Percentiles rank a stretch among this genome's conserved stretches.
Conservation (phyloP, 2,888 invertebrate species). For the Drosophila prolongata region DNA sequence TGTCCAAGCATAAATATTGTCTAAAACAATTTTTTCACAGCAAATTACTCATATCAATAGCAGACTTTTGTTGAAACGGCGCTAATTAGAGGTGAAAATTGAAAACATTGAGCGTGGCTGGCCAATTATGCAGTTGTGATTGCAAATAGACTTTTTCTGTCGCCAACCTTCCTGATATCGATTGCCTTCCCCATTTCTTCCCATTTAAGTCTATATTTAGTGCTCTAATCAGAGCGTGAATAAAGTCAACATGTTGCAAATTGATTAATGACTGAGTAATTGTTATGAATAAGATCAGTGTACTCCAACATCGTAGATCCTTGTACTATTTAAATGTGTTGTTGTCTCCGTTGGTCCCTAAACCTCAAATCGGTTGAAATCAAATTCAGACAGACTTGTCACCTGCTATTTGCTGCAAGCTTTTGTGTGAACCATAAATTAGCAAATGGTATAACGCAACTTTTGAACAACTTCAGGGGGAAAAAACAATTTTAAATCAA, state of each 20-base stretch:
- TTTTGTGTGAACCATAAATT: constrained; percentile 41
- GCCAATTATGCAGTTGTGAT: constrained; percentile 69
- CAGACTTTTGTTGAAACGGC: constrained; percentile 45
- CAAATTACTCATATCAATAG: constrained; percentile 60
- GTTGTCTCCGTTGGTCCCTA: neutral
- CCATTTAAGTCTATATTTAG: constrained; percentile 59
- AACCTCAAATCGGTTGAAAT: constrained; percentile 2
- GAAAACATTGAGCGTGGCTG: constrained; percentile 68
- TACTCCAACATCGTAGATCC: neutral
- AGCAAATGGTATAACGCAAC: constrained; percentile 38
- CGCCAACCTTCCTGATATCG: constrained; percentile 7
- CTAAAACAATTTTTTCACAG: constrained; percentile 51
- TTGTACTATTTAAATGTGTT: neutral
- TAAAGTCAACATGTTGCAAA: constrained; percentile 43
- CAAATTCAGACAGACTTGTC: constrained; percentile 17
- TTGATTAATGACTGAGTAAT: constrained; percentile 32
- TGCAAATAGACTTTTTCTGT: constrained; percentile 51
- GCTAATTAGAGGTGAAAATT: constrained; percentile 79
- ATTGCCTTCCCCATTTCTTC: neutral
- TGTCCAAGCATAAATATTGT: constrained; percentile 62
- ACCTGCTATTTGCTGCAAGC: constrained; percentile 16
- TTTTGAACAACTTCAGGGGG: constrained; percentile 2
- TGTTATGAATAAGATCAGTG: constrained; percentile 9
- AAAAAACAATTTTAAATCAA: constrained; percentile 31
- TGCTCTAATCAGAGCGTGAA: constrained; percentile 72